Percentiles rank a stretch among this genome's conserved stretches.
Conservation (phyloP, 2,888 invertebrate genomes). For the Trachelus tabidus region DNA sequence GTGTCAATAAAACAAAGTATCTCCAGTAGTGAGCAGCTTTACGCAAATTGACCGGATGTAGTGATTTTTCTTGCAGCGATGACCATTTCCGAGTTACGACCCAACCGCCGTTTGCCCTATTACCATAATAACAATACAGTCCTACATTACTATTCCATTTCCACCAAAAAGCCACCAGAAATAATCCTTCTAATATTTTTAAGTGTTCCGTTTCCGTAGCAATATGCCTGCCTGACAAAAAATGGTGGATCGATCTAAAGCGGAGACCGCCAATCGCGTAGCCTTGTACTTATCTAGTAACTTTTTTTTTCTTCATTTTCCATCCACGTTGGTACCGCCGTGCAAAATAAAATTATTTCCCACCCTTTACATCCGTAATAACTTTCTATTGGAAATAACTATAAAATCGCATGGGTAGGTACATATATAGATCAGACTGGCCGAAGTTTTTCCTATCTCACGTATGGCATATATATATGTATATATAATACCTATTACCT, state of each 20-base stretch:
- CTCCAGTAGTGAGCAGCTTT: neutral
- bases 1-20: neutral
- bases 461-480: neutral
- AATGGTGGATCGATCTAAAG: neutral
- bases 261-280: neutral
- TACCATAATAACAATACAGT: neutral
- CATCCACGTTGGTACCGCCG: neutral
- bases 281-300: neutral
- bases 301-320: neutral
- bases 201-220: neutral
- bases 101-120: neutral
- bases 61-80: neutral
- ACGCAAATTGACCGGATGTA: neutral
- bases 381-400: neutral
- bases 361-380: neutral
- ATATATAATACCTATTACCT: neutral
- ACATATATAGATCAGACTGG: neutral
- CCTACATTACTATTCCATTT: slow-evolving; percentile 33
- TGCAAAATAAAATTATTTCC: neutral
- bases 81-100: neutral
- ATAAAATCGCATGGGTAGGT: too few relatives aligned
- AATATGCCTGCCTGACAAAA: neutral
- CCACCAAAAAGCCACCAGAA: slow-evolving; percentile 32
- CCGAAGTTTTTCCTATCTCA: neutral
- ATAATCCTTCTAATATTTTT: slow-evolving; percentile 14